Base-by-base conservation (phyloP, 2,113 vertebrate genomes). In the Gymnobelideus leadbeateri region DNA sequence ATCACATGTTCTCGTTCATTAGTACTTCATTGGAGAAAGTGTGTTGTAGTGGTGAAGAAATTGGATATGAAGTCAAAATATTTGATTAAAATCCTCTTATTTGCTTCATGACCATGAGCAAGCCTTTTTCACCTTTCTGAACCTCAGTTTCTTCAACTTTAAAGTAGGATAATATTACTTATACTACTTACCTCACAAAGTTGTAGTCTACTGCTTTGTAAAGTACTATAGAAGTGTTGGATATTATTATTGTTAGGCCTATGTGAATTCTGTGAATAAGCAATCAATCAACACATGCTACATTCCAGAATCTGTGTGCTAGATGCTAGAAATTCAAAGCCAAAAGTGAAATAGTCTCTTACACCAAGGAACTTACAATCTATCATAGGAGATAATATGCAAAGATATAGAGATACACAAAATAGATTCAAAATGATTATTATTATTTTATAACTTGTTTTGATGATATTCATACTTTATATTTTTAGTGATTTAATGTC, bases 21-120 rank as follows among this genome's bases (percentile, higher is more conserved):
- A 68, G 31, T 68, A 68, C 31, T 37, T 68, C 11, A 16, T 14
- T 68, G 3, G 12, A 68, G 31, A 37, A 68, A 68, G 11, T 77
- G 12, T 77, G 5, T 77, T 77, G 12, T n/a, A 77, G 14, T 77
- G 12, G 14, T n/a, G 37, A 77, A 31, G 14, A n/a, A 3, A 37
- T 3, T 77, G 37, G 12, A 77, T n/a, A 19, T 77, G 12, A 12
- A 16, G 26, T n/a, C 61, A n/a, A 77, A 19, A 16, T 12, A 77
- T 77, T n/a, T 14, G 3, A 0, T 19, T n/a, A 2, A 31, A 77
- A n/a, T n/a, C 31, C 31, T 77, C 31, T 77, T 37, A n/a, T 77
- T n/a, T n/a, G 1, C 31, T n/a, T 77, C 3, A n/a, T 77, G 14
- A n/a, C 4, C 3, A n/a, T 7, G 0, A 14, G 1, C 12, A n/a